These are phyloP conservation scores for Apogon talboti DNA, from an alignment of 2,797 vertebrate species.

Conservation along the genomic window DNA sequence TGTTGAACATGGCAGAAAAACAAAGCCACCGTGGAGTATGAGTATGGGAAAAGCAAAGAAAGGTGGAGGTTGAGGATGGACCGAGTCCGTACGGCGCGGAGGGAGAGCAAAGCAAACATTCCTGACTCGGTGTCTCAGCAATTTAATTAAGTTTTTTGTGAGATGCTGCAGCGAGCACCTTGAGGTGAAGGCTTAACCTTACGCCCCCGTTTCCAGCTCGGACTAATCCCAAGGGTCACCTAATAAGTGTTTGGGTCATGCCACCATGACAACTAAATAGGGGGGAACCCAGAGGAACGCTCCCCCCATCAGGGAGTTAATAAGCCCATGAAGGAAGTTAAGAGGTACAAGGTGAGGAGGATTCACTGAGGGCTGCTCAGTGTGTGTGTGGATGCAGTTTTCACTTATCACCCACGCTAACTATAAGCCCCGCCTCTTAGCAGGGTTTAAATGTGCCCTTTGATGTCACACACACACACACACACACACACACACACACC, in stretches of 20 bases:
- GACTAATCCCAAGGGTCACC: conserved; percentile 81
- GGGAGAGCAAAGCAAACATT: conserved; percentile 85
- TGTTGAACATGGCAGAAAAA: conserved; percentile 9
- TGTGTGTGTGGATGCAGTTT: conserved; percentile 25
- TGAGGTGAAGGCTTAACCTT: conserved; percentile 76
- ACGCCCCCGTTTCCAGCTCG: conserved; percentile 53
- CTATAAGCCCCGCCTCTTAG: conserved; percentile 40
- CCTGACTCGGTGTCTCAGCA: conserved; percentile 89
- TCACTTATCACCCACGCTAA: conserved; percentile 43
- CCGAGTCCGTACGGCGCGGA: conserved; percentile 25
- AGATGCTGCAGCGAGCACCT: conserved; percentile 72
- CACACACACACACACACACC: conserved; percentile 23
- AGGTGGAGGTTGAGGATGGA: conserved; percentile 58
- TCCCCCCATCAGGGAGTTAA: conserved; percentile 71
- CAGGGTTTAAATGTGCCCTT: conserved; percentile 51
- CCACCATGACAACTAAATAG: conserved; percentile 82
- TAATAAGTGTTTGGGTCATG: conserved; percentile 82
- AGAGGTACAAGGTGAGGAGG: conserved; percentile 64
- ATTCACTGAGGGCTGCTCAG: not conserved
- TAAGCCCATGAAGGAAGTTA: conserved; percentile 72
- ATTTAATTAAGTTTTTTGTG: conserved; percentile 90
- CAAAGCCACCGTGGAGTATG: conserved; percentile 18
- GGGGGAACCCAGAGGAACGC: conserved; percentile 52
- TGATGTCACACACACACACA: conserved; percentile 36
- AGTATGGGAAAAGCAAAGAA: conserved; percentile 83